Base-by-base conservation (phyloP, 2,113 vertebrate species). In the Panurus biarmicus region DNA sequence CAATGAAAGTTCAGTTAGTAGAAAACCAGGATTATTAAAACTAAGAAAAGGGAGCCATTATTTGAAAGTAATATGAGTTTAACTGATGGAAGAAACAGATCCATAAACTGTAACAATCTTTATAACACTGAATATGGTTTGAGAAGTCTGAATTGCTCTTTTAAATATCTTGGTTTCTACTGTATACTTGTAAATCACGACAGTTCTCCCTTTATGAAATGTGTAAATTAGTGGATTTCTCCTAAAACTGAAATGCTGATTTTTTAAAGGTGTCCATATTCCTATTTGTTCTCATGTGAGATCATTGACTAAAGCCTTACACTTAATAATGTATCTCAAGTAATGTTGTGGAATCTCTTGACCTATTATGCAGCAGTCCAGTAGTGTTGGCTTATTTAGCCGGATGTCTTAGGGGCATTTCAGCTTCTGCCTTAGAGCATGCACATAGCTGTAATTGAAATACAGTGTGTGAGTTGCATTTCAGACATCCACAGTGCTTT, bases 61-160 rank as follows among this genome's bases (percentile, higher is more conserved):
- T 96, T 89, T 89, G 36, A 93, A 91, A 94, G 66, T 48, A 78
- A 44, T 71, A 75, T 67, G 42, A 87, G 57, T 87, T 93, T 69
- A 89, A 89, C 66, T 89, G 78, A 91, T 91, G 71, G 95, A 93
- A 94, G 66, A 93, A 96, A 78, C 87, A 93, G 74, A 66, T 89
- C 74, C 12, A 19, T 36, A 57, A 91, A 69, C 61, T 77, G 61
- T 44, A 85, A 61, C 15, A n/a, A 75, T 60, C 85, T 70, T 87
- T 85, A 75, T 53, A 75, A 72, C 28, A 25, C 66, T 75, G 77
- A 94, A 95, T 87, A 79, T 44, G 87, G 45, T 53, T 83, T 69
- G 28, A 89, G n/a, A 79, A 40, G 8, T 87, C 67, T 73, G 40
- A 93, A 77, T 40, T 69, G 14, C 54, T 79, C 74, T 85, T 94